A percentile compares a stretch with the other conserved stretches of the same genome.
Conservation (phyloP, 2,888 invertebrate genomes). For the Thalpophila matura region DNA sequence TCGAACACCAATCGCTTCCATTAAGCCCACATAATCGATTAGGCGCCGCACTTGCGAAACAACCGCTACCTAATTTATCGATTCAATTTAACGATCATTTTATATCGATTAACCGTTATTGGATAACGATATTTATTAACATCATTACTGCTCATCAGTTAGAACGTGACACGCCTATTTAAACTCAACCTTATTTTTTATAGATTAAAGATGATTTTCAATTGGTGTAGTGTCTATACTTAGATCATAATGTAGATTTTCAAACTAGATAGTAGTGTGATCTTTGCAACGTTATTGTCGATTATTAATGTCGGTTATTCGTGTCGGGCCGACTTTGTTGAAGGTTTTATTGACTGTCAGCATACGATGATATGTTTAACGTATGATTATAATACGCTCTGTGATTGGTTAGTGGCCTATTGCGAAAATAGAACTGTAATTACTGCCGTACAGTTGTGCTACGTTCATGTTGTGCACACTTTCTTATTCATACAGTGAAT, state of each 20-base stretch:
- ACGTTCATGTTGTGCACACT: slow-evolving; percentile 6
- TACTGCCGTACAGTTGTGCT: background rate
- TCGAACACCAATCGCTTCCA: slow-evolving; percentile 27
- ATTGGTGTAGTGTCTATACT: background rate
- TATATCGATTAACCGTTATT: slow-evolving; percentile 64
- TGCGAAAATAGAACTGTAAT: slow-evolving; percentile 37
- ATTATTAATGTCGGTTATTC: slow-evolving; percentile 50
- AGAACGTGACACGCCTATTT: background rate
- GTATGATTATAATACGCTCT: slow-evolving; percentile 36
- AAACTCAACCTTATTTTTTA: background rate
- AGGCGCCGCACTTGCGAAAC: slow-evolving; percentile 59
- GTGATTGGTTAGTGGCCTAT: slow-evolving; percentile 32
- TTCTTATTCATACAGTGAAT: slow-evolving; percentile 5
- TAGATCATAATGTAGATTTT: slow-evolving; percentile 20
- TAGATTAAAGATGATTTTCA: slow-evolving; percentile 1
- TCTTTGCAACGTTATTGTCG: slow-evolving; percentile 38
- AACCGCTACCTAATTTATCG: slow-evolving; percentile 62
- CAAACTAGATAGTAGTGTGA: slow-evolving; percentile 29
- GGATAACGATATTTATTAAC: slow-evolving; percentile 58
- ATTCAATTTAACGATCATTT: slow-evolving; percentile 65
- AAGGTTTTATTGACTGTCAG: slow-evolving; percentile 41
- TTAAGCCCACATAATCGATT: slow-evolving; percentile 55
- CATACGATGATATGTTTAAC: slow-evolving; percentile 38
- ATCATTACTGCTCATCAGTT: slow-evolving; percentile 56
- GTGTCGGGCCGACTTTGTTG: slow-evolving; percentile 39